These are phyloP conservation scores for Eumeta japonica DNA, from an alignment of 1,140 invertebrate genomes.

Conservation along the genomic window DNA sequence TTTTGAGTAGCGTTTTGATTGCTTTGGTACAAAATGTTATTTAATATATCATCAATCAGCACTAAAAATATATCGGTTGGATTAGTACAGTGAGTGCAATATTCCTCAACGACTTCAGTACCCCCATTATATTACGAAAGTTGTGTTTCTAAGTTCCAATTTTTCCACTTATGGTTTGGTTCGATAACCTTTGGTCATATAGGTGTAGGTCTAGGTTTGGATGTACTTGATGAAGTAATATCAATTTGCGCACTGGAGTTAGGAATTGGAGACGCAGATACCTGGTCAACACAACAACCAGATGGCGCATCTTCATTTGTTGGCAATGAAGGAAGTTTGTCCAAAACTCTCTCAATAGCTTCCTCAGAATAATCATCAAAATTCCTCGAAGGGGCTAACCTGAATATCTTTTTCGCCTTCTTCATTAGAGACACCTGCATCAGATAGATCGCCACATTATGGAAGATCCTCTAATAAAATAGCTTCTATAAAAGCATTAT, in stretches of 20 bases:
- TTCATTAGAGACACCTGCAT: conserved; percentile 23
- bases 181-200: conserved; percentile 15
- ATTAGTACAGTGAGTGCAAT: conserved; percentile 19
- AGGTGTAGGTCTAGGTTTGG: no score
- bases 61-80: conserved; percentile 26
- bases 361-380: no score
- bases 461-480: conserved; percentile 21
- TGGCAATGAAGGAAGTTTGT: conserved; percentile 17
- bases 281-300: conserved; percentile 18
- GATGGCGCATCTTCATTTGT: conserved; percentile 16
- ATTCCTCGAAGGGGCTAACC: no score
- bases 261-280: conserved; percentile 15
- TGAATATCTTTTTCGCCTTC: no score
- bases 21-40: conserved; percentile 27
- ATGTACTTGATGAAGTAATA: conserved; percentile 15
- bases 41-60: conserved; percentile 21
- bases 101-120: conserved; percentile 21
- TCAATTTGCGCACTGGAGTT: conserved; percentile 20
- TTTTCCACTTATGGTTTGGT: conserved; percentile 23
- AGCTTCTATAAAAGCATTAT: conserved; percentile 24
- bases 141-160: conserved; percentile 16
- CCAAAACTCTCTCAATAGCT: conserved; percentile 19
- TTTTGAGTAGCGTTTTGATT: conserved; percentile 28
- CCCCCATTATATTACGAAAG: conserved; percentile 18
- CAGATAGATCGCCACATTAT: conserved; percentile 19